A percentile compares a stretch with the other conserved stretches of the same genome.
These are phyloP conservation scores for Pitta sordida DNA, from an alignment of 2,113 vertebrate genomes.

Conservation along the genomic window DNA sequence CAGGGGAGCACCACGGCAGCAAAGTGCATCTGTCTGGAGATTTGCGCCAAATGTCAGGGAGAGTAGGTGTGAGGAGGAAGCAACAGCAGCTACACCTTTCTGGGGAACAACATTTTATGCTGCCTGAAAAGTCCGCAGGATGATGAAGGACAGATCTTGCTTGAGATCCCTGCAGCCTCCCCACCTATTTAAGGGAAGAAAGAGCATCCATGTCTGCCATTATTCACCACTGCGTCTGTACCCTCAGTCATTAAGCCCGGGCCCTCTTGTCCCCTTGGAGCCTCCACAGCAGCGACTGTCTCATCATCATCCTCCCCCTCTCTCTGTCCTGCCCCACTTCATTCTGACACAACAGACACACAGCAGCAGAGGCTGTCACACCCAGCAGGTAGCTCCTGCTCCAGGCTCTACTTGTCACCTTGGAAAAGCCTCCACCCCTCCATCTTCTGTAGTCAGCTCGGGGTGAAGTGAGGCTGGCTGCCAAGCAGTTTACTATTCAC, in stretches of 20 bases:
- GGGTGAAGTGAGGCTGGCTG: neutral
- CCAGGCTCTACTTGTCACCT: neutral
- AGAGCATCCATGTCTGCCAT: neutral
- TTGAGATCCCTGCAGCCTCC: neutral
- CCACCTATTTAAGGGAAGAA: neutral
- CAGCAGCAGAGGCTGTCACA: neutral
- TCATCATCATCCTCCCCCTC: neutral
- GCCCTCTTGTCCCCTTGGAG: neutral
- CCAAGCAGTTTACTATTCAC: neutral
- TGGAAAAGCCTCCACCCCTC: accelerated
- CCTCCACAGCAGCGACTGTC: neutral
- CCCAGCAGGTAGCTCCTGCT: neutral
- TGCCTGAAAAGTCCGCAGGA: neutral
- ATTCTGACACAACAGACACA: neutral
- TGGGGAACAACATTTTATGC: neutral
- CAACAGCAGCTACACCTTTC: neutral
- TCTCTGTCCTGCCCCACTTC: accelerated
- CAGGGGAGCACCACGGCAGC: neutral
- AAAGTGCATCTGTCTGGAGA: neutral
- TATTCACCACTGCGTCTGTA: neutral
- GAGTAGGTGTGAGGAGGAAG: neutral
- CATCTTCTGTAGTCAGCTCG: accelerated
- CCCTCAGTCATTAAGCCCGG: accelerated
- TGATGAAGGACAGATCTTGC: neutral
- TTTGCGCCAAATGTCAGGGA: neutral